phyloP scores from a whole-genome alignment of 2,888 invertebrate species.

The Noctua comes region DNA sequence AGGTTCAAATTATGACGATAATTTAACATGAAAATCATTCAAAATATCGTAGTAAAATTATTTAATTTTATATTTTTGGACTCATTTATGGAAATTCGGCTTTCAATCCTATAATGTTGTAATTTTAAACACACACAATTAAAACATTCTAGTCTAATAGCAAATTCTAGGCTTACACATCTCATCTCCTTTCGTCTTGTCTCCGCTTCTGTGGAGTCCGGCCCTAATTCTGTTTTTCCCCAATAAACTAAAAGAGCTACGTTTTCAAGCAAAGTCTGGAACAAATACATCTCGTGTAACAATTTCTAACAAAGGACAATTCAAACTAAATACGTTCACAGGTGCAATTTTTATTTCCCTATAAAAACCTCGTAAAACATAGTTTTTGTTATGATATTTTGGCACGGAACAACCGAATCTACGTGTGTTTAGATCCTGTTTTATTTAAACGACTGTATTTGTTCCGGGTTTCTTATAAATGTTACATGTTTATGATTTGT shows the following conservation, averaged over 20 bases:
- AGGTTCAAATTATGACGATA: constrained; percentile 25
- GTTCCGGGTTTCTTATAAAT: not conserved
- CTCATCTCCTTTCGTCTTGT: too few species aligned
- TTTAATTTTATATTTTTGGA: not conserved
- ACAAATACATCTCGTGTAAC: not conserved
- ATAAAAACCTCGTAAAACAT: constrained; percentile 59
- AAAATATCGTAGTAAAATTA: not conserved
- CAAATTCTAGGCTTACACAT: not conserved
- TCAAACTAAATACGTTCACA: constrained; percentile 44
- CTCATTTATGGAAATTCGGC: not conserved
- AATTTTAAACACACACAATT: not conserved
- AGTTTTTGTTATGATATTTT: constrained; percentile 47
- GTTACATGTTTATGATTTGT: constrained; percentile 1
- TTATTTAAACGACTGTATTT: constrained; percentile 35
- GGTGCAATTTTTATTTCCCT: constrained; percentile 62
- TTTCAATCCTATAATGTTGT: not conserved
- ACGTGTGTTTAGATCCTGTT: constrained; percentile 25
- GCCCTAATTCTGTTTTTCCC: too few species aligned
- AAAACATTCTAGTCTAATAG: not conserved
- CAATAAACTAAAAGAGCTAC: not conserved
- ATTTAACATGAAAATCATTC: not conserved
- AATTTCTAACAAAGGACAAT: constrained; percentile 42
- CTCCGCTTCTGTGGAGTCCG: too few species aligned
- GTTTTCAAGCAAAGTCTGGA: not conserved
- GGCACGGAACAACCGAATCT: constrained; percentile 31